Evolutionary conservation across 2,888 invertebrate genomes (phyloP).

Genomic region (Stenodera caucasica): DNA sequence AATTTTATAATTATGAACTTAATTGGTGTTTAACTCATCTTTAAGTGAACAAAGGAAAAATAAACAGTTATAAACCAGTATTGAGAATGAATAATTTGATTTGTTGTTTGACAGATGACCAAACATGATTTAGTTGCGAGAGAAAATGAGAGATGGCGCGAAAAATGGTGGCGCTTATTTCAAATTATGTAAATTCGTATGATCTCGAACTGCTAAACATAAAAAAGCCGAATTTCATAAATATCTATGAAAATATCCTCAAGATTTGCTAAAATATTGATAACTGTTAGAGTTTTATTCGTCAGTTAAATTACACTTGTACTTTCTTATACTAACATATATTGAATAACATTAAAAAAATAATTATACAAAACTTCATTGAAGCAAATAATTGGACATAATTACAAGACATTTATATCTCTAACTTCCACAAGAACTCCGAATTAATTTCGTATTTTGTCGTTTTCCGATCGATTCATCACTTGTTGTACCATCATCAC

Average conservation of each 20-base stretch:
- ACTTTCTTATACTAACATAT: background rate
- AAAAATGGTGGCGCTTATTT: too few relatives aligned
- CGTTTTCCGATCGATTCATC: conserved; percentile 17
- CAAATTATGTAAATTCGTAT: too few relatives aligned
- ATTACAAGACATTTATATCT: background rate
- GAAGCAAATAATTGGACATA: background rate
- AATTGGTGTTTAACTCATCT: background rate
- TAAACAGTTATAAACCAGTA: conserved; percentile 5
- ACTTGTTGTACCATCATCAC: conserved; percentile 38
- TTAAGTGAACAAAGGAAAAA: background rate
- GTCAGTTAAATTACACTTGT: too few relatives aligned
- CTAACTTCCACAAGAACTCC: conserved; percentile 28
- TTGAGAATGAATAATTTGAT: conserved; percentile 18
- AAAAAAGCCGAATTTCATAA: too few relatives aligned
- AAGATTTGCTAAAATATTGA: too few relatives aligned
- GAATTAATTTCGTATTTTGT: conserved; percentile 16
- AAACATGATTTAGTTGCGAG: conserved; percentile 14
- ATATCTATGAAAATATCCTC: too few relatives aligned
- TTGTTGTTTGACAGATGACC: conserved; percentile 19
- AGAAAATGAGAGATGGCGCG: too few relatives aligned
- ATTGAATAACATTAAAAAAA: background rate
- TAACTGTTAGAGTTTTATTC: too few relatives aligned
- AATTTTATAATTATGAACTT: background rate
- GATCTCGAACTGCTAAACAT: too few relatives aligned
- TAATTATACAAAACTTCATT: background rate